Evolutionary conservation across 2,113 vertebrate species (phyloP).

Genomic region (human): GRCh38 chr12:4111501-4112000

Average conservation of each 20-base stretch:
- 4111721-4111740: background rate
- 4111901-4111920: background rate
- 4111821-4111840: background rate
- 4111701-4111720: background rate
- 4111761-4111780: background rate
- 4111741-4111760: background rate
- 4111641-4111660: background rate
- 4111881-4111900: background rate
- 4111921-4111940: background rate
- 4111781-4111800: background rate
- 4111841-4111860: background rate
- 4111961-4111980: background rate
- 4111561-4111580: background rate
- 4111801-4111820: background rate
- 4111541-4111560: slow-evolving; percentile 21
- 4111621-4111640: background rate
- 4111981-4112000: background rate
- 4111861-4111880: background rate
- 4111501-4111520: background rate
- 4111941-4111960: background rate
- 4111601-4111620: background rate
- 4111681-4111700: background rate
- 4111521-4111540: background rate
- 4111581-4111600: background rate
- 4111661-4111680: background rate